Conservation (phyloP, 2,888 invertebrate species). For the Leucoptera coffeella region DNA sequence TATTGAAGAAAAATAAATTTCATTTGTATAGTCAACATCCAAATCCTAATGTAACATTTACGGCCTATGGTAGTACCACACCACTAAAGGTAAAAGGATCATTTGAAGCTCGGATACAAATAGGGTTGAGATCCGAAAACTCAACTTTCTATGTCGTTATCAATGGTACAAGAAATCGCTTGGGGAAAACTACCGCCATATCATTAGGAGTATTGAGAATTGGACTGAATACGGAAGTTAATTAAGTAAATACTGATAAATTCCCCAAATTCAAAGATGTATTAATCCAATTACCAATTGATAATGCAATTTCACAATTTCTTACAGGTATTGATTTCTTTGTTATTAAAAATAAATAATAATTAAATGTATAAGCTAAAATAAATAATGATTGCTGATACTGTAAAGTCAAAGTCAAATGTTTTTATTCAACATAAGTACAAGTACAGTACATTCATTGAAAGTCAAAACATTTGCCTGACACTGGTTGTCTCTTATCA, state of each 20-base stretch:
- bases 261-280: slow-evolving; percentile 3
- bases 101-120: background rate
- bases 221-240: slow-evolving; percentile 1
- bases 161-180: background rate
- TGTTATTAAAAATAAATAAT: no score
- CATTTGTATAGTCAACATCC: background rate
- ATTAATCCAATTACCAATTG: no score
- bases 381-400: no score
- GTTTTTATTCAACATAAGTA: no score
- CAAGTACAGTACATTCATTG: no score
- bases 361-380: no score
- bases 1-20: slow-evolving; percentile 1
- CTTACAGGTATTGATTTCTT: no score
- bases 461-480: no score
- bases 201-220: slow-evolving; percentile 1
- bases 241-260: background rate
- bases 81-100: slow-evolving; percentile 1
- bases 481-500: no score
- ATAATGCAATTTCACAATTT: no score
- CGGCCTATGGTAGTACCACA: slow-evolving; percentile 1
- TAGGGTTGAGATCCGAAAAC: background rate
- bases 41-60: slow-evolving; percentile 1
- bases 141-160: slow-evolving; percentile 1
- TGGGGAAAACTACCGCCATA: slow-evolving; percentile 2
- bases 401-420: no score